Percentiles rank a stretch among this genome's conserved stretches.
phyloP scores from a whole-genome alignment of 2,888 invertebrate genomes.

The Diadegma fenestrale region DNA sequence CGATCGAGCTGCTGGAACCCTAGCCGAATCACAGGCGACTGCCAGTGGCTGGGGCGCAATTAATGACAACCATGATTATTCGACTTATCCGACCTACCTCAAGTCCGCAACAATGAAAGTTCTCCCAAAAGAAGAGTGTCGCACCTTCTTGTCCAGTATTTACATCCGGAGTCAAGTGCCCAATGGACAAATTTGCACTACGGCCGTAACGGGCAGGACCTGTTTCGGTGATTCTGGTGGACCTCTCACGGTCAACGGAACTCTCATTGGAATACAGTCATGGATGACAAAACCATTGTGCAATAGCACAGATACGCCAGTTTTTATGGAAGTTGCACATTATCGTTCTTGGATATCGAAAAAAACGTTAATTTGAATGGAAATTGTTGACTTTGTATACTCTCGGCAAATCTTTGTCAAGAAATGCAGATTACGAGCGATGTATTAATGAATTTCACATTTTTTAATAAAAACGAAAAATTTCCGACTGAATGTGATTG shows the following conservation, averaged over 20 bases:
- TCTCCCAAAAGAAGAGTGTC: neutral
- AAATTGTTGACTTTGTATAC: neutral
- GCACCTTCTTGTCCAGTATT: neutral
- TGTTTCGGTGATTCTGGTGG: slow-evolving; percentile 77
- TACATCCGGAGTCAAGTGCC: neutral
- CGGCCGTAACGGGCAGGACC: neutral
- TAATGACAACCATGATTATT: neutral
- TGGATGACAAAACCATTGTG: slow-evolving; percentile 75
- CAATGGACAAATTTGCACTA: neutral
- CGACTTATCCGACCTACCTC: neutral
- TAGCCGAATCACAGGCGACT: neutral
- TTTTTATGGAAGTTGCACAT: slow-evolving; percentile 70
- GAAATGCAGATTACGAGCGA: neutral
- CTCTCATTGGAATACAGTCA: slow-evolving; percentile 76
- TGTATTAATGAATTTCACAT: neutral
- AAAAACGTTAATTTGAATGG: neutral
- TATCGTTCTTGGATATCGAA: neutral
- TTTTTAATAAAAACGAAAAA: neutral
- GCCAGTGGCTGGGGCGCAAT: neutral
- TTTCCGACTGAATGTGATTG: neutral
- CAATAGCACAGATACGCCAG: slow-evolving; percentile 72
- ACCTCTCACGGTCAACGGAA: slow-evolving; percentile 75
- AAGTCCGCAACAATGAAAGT: neutral
- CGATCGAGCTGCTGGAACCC: neutral
- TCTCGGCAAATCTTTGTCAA: neutral